Conservation (phyloP, 2,888 invertebrate genomes). For the Cephus rjabovi region DNA sequence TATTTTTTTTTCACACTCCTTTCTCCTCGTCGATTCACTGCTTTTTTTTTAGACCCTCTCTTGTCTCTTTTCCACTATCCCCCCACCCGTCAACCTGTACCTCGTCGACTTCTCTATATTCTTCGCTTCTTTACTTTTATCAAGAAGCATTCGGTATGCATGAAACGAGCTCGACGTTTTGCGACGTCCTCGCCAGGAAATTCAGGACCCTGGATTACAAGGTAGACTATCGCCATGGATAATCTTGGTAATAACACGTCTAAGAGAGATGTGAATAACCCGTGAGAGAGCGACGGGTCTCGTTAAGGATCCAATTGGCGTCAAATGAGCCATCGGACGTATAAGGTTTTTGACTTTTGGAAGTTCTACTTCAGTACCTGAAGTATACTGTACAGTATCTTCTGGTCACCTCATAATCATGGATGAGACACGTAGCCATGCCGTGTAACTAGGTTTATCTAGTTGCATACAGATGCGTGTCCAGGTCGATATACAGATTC, state of each 20-base stretch:
- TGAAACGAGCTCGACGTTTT: slow-evolving; percentile 20
- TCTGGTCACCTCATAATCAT: slow-evolving; percentile 38
- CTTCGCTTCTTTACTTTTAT: neutral
- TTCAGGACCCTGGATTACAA: slow-evolving; percentile 24
- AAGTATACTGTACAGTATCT: neutral
- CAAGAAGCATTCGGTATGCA: slow-evolving; percentile 26
- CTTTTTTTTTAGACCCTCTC: neutral
- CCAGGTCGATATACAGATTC: slow-evolving; percentile 44
- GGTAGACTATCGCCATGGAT: slow-evolving; percentile 12
- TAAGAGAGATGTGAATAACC: slow-evolving; percentile 25
- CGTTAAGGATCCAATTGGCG: too few relatives aligned
- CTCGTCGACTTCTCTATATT: neutral
- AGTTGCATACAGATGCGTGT: slow-evolving; percentile 45
- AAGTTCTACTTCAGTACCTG: neutral
- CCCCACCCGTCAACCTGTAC: neutral
- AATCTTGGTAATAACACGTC: slow-evolving; percentile 18
- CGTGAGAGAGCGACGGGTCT: neutral
- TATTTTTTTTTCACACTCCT: neutral
- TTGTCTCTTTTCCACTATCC: slow-evolving; percentile 19
- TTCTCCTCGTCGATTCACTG: neutral
- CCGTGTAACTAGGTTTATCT: slow-evolving; percentile 53
- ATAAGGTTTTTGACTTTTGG: neutral
- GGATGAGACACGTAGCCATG: slow-evolving; percentile 46
- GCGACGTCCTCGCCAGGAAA: slow-evolving; percentile 21
- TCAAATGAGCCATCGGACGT: neutral